Percentiles rank a stretch among this genome's conserved stretches.
Conservation (phyloP, 1,140 invertebrate genomes). For the Matsumurasca onukii region DNA sequence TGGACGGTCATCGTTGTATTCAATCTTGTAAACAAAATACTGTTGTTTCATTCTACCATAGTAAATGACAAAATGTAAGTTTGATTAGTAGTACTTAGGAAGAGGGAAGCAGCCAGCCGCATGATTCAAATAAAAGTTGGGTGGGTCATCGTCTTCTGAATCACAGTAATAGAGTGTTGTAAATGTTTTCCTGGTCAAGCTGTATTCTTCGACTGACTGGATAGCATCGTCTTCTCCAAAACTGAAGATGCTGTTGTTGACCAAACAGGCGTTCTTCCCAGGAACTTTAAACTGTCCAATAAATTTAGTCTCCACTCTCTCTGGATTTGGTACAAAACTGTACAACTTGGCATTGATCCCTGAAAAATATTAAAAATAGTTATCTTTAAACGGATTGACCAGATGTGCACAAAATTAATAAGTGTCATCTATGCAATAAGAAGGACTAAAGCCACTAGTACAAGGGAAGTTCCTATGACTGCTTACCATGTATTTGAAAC, state of each 20-base stretch:
- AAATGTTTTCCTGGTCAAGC: slow-evolving; percentile 35
- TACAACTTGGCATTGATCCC: slow-evolving; percentile 37
- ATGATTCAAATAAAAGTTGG: background rate
- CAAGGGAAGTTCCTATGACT: no score
- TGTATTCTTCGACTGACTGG: slow-evolving; percentile 39
- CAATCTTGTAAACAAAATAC: no score
- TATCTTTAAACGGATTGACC: no score
- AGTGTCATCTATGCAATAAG: no score
- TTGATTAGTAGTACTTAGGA: slow-evolving; percentile 25
- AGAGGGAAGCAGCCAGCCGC: slow-evolving; percentile 14
- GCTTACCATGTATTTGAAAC: no score
- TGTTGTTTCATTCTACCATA: no score
- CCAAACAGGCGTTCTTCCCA: slow-evolving; percentile 41
- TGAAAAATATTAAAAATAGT: slow-evolving; percentile 32
- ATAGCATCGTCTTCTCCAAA: slow-evolving; percentile 37
- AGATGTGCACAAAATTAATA: slow-evolving; percentile 4
- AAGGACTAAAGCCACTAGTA: no score
- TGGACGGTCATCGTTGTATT: no score
- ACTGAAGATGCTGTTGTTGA: slow-evolving; percentile 38
- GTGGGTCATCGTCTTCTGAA: background rate
- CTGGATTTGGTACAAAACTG: slow-evolving; percentile 33
- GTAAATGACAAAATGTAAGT: no score
- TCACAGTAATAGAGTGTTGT: slow-evolving; percentile 29
- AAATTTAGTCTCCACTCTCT: slow-evolving; percentile 26
- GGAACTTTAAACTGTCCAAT: slow-evolving; percentile 39